Percentiles rank a stretch among this genome's conserved stretches.
Conservation (phyloP, 2,113 vertebrate species). For the Brienomyrus longianalis region DNA sequence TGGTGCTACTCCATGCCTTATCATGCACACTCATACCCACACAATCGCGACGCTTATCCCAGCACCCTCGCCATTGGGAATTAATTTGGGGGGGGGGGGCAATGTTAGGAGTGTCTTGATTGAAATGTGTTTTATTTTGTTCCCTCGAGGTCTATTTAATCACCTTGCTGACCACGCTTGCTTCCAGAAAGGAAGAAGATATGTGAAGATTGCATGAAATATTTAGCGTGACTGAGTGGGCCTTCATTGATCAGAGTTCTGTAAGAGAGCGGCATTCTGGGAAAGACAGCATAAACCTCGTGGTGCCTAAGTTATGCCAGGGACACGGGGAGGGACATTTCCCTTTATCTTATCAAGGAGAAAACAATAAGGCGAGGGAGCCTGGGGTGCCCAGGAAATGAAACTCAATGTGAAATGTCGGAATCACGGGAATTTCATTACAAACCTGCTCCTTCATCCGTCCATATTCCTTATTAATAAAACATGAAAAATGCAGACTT, state of each 20-base stretch:
- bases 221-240: not conserved
- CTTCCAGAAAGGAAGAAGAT: not conserved
- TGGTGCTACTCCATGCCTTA: not conserved
- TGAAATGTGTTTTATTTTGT: not conserved
- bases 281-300: not conserved
- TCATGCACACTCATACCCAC: not conserved
- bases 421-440: constrained; percentile 18
- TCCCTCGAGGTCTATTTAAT: not conserved
- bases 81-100: not conserved
- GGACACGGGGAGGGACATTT: not conserved
- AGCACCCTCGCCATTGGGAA: not conserved
- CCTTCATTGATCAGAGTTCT: not conserved
- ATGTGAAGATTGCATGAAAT: not conserved
- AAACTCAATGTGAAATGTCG: constrained; percentile 7
- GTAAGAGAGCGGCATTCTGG: not conserved
- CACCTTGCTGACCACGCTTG: not conserved
- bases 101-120: not conserved
- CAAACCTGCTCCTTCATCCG: constrained; percentile 6
- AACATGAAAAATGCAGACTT: constrained; percentile 22
- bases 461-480: constrained; percentile 26
- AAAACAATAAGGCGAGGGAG: not conserved
- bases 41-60: not conserved
- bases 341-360: not conserved
- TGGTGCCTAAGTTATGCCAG: not conserved
- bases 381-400: not conserved